Base-by-base conservation (phyloP, 2,888 invertebrate species). In the Candidula unifasciata region DNA sequence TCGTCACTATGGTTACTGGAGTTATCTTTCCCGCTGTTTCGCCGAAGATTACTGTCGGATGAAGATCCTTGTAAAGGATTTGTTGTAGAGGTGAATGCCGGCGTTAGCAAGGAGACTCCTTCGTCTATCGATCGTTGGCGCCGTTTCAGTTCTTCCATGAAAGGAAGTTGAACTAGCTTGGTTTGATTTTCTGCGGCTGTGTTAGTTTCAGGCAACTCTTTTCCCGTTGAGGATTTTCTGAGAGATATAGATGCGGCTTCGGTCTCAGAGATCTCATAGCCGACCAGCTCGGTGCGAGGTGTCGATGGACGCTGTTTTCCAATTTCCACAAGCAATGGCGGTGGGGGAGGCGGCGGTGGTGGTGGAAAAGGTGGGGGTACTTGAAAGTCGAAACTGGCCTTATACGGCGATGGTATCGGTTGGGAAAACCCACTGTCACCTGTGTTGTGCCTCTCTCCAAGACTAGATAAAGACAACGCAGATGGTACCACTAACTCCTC, bases 61-160 rank as follows among this genome's bases (percentile, higher is more conserved):
- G 33, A 74, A 21, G 21, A 54, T 30, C 21, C 74, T 30, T 13
- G 27, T 54, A 54, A 30, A 3, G 54, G 30, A 54, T 18, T 33
- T 2, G 52, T 5, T 21, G 30, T 3, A 3, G 54, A 21, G n/a
- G 37, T n/a, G 24, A n/a, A 44, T 3, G 3, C 3, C 30, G n/a
- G 54, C 35, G 80, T 69, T 71, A 8, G 71, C 35, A 30, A 44
- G 18, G 44, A 21, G 27, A 3, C 8, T 18, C 74, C 35, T 30
- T 84, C 83, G 52, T 82, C 86, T 35, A 80, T 77, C 21, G 81
- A 68, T 71, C 83, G 73, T 57, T 84, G 84, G 5, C 87, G 77
- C 54, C 76, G 77, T 35, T 80, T 80, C 18, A 87, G 85, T 66
- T 87, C 87, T 33, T 83, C 85, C 84, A 87, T 87, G 68, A 87